These are phyloP conservation scores for Melanitta fusca DNA, from an alignment of 2,797 vertebrate species.

Conservation along the genomic window DNA sequence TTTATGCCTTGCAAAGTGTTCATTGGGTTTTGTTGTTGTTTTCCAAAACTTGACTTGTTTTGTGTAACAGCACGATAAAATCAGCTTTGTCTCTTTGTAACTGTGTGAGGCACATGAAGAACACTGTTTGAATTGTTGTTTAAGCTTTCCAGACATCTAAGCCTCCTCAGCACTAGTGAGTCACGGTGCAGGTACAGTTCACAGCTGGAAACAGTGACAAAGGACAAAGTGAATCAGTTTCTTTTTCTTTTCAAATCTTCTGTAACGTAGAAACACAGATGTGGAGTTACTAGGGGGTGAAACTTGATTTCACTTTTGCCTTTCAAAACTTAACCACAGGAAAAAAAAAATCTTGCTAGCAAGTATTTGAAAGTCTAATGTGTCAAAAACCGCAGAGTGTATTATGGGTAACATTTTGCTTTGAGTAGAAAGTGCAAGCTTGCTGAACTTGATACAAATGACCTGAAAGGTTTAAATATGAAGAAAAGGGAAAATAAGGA, in stretches of 20 bases:
- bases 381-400: slow-evolving; percentile 13
- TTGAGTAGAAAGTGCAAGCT: slow-evolving; percentile 59
- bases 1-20: background rate
- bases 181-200: slow-evolving; percentile 68
- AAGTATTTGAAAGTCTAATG: slow-evolving; percentile 29
- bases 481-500: slow-evolving; percentile 44
- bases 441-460: slow-evolving; percentile 62
- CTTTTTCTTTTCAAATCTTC: slow-evolving; percentile 47
- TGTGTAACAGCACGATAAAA: slow-evolving; percentile 16
- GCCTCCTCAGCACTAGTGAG: slow-evolving; percentile 36
- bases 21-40: background rate
- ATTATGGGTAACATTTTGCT: background rate
- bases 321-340: slow-evolving; percentile 21
- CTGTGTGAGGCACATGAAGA: slow-evolving; percentile 3
- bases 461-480: background rate
- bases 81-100: slow-evolving; percentile 26
- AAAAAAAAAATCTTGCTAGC: background rate
- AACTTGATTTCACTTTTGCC: slow-evolving; percentile 56
- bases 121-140: slow-evolving; percentile 50
- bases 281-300: slow-evolving; percentile 39
- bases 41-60: slow-evolving; percentile 4
- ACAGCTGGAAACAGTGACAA: slow-evolving; percentile 60
- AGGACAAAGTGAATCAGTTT: slow-evolving; percentile 54
- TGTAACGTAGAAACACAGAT: slow-evolving; percentile 56
- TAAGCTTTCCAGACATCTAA: slow-evolving; percentile 9